Evolutionary conservation across 2,797 vertebrate genomes (phyloP).

Genomic region (Falco berigora): DNA sequence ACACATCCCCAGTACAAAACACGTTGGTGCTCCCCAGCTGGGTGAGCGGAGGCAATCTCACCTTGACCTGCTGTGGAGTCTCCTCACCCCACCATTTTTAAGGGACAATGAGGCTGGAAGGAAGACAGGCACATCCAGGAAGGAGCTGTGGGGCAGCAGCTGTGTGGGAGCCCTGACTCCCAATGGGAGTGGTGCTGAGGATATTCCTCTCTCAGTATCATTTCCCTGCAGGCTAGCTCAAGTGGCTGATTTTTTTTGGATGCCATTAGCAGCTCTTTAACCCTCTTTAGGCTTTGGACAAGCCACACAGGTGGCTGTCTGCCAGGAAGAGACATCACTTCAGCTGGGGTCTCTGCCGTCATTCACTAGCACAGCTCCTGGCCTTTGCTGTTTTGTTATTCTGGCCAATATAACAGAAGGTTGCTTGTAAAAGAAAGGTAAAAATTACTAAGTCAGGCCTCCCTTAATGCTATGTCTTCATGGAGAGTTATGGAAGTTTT

Average conservation of each 20-base stretch:
- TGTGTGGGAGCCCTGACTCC: background rate
- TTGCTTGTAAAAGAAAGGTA: background rate
- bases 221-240: background rate
- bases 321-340: background rate
- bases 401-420: background rate
- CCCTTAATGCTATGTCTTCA: background rate
- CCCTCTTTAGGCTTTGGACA: background rate
- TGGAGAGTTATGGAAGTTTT: background rate
- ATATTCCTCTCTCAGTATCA: background rate
- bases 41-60: rapidly evolving
- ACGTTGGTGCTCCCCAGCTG: background rate
- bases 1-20: rapidly evolving
- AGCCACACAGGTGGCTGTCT: background rate
- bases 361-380: background rate
- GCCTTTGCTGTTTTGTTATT: background rate
- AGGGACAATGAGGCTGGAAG: background rate
- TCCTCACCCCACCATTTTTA: background rate
- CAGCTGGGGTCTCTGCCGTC: background rate
- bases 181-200: background rate
- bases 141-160: background rate
- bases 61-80: too few relatives aligned
- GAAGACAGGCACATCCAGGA: background rate
- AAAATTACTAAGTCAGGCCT: background rate
- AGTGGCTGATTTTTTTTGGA: background rate
- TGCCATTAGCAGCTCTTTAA: background rate